Evolutionary conservation across 2,888 invertebrate species (phyloP).

Genomic region (Rotaria macrura): DNA sequence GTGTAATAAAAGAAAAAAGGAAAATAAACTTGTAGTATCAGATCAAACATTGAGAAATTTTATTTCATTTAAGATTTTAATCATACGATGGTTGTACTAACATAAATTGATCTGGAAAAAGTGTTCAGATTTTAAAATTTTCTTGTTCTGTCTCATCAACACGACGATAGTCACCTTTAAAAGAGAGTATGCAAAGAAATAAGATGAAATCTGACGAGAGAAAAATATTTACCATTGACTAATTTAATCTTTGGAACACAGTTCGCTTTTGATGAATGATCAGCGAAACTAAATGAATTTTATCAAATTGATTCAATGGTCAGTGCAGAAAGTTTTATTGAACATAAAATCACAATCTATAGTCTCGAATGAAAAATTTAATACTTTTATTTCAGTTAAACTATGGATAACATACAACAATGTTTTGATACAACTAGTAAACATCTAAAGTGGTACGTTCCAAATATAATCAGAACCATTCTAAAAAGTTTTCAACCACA

Average conservation of each 20-base stretch:
- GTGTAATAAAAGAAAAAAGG: background rate
- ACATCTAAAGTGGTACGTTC: too few species aligned
- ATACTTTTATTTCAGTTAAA: too few species aligned
- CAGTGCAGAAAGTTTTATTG: too few species aligned
- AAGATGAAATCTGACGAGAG: too few species aligned
- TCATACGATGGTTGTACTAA: background rate
- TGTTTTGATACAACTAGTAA: too few species aligned
- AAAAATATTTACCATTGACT: background rate
- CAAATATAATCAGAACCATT: too few species aligned
- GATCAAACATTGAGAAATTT: background rate
- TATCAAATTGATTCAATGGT: too few species aligned
- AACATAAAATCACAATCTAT: too few species aligned
- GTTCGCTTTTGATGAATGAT: background rate
- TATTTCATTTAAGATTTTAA: background rate
- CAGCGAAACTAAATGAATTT: background rate
- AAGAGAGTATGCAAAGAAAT: too few species aligned
- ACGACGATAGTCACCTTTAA: background rate
- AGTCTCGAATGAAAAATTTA: too few species aligned
- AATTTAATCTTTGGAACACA: background rate
- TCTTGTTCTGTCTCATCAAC: background rate
- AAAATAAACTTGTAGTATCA: background rate
- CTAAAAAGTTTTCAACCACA: too few species aligned
- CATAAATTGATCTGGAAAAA: background rate
- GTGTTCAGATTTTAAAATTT: background rate
- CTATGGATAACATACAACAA: too few species aligned